These are phyloP conservation scores for Drosophila sechellia DNA, from an alignment of 1,140 invertebrate genomes.

Conservation along the genomic window DNA sequence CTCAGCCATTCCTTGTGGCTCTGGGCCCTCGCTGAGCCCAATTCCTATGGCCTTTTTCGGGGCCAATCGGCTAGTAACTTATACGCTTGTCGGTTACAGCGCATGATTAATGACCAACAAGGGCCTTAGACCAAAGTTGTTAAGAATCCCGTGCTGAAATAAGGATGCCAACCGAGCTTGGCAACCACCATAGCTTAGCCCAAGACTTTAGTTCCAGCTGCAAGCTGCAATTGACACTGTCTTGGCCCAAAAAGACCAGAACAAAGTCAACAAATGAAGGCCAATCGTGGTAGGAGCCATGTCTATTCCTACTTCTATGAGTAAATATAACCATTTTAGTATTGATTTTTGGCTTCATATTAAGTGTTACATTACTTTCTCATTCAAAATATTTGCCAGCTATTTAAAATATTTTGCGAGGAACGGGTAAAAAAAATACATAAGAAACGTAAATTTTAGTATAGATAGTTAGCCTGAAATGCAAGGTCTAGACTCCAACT, in stretches of 20 bases:
- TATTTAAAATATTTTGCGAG: no score
- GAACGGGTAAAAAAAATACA: not conserved
- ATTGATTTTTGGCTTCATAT: no score
- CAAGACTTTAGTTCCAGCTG: slow-evolving; percentile 7
- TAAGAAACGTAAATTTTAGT: not conserved
- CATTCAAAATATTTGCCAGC: no score
- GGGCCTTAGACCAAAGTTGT: slow-evolving; percentile 63
- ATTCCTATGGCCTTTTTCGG: slow-evolving; percentile 78
- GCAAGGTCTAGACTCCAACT: not conserved
- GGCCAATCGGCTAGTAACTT: slow-evolving; percentile 77
- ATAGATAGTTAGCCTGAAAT: no score
- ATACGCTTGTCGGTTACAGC: slow-evolving; percentile 81
- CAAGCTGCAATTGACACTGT: slow-evolving; percentile 47
- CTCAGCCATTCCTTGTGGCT: slow-evolving; percentile 31
- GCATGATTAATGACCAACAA: slow-evolving; percentile 82
- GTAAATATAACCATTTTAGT: no score
- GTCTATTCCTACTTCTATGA: no score
- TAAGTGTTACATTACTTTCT: not conserved
- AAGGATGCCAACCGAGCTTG: slow-evolving; percentile 53
- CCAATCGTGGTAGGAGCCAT: slow-evolving; percentile 63
- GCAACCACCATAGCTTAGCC: not conserved
- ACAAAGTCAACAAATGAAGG: slow-evolving; percentile 59
- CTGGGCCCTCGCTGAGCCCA: slow-evolving; percentile 53
- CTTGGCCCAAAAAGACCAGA: slow-evolving; percentile 25
- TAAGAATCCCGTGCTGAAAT: slow-evolving; percentile 1